These are phyloP conservation scores for Scomberomorus guttatus DNA, from an alignment of 2,797 vertebrate species.

Conservation along the genomic window DNA sequence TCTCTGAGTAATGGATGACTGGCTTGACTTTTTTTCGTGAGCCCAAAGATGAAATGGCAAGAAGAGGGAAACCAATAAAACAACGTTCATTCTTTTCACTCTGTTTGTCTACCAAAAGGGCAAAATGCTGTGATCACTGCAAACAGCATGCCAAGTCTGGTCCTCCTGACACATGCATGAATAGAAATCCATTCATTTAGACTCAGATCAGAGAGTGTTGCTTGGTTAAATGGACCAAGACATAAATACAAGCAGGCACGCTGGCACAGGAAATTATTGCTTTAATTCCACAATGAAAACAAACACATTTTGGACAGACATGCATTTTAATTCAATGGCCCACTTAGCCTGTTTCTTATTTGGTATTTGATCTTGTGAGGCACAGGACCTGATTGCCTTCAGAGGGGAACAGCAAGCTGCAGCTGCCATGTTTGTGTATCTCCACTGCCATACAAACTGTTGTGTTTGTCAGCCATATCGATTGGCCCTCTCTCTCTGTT, in stretches of 20 bases:
- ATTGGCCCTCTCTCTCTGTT: neutral
- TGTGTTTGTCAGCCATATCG: conserved; percentile 6
- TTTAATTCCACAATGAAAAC: conserved; percentile 10
- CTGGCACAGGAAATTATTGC: conserved; percentile 6
- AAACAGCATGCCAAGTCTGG: neutral
- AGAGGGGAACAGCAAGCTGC: neutral
- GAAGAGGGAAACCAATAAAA: conserved; percentile 4
- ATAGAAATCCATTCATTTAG: neutral
- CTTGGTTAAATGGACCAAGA: conserved; percentile 8
- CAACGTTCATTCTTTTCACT: neutral
- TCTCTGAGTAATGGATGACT: conserved; percentile 43
- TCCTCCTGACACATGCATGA: no score
- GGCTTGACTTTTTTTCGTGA: conserved; percentile 34
- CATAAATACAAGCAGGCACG: neutral
- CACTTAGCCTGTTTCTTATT: neutral
- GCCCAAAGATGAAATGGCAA: conserved; percentile 33
- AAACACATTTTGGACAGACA: conserved; percentile 24
- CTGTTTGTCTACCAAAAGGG: neutral
- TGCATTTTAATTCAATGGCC: neutral
- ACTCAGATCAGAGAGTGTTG: neutral
- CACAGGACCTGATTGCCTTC: conserved; percentile 2
- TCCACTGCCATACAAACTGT: neutral
- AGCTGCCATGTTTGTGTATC: conserved; percentile 8
- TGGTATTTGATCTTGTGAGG: conserved; percentile 1
- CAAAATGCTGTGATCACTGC: neutral